Evolutionary conservation across 2,797 vertebrate species (phyloP).

Genomic region (Streptopelia turtur): DNA sequence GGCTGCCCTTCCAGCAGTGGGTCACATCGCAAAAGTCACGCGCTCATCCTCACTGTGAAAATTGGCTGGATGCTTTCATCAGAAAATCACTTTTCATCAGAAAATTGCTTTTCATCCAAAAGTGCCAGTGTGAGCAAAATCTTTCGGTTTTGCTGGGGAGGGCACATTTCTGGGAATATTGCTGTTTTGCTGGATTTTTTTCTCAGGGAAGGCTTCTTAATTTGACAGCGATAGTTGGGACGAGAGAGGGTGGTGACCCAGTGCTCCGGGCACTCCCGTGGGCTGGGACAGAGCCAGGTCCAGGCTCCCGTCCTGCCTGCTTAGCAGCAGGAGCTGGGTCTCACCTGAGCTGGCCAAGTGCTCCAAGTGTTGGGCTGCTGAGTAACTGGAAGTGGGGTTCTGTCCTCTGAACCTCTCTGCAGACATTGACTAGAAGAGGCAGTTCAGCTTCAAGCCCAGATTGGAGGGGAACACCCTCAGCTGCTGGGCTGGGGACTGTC

Average conservation of each 20-base stretch:
- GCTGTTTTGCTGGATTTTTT: neutral
- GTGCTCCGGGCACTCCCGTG: accelerated
- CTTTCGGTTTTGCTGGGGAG: neutral
- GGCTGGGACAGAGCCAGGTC: neutral
- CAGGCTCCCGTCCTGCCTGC: neutral
- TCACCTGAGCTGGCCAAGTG: accelerated
- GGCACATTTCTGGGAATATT: neutral
- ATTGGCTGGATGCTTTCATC: neutral
- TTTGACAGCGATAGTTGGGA: neutral
- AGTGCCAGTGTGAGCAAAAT: neutral
- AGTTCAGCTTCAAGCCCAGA: neutral
- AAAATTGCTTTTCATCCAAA: slow-evolving; percentile 3
- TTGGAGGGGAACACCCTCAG: neutral
- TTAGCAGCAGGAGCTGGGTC: neutral
- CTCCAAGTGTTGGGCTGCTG: neutral
- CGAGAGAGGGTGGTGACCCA: accelerated
- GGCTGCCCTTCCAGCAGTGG: neutral
- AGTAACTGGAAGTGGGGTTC: neutral
- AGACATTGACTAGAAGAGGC: neutral
- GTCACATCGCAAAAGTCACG: accelerated
- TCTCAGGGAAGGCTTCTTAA: neutral
- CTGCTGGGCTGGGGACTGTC: neutral
- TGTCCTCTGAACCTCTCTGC: neutral
- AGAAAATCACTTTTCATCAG: slow-evolving; percentile 3
- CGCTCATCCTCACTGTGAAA: neutral